Evolutionary conservation across 2,113 vertebrate species (phyloP).

Genomic region (Platichthys flesus): DNA sequence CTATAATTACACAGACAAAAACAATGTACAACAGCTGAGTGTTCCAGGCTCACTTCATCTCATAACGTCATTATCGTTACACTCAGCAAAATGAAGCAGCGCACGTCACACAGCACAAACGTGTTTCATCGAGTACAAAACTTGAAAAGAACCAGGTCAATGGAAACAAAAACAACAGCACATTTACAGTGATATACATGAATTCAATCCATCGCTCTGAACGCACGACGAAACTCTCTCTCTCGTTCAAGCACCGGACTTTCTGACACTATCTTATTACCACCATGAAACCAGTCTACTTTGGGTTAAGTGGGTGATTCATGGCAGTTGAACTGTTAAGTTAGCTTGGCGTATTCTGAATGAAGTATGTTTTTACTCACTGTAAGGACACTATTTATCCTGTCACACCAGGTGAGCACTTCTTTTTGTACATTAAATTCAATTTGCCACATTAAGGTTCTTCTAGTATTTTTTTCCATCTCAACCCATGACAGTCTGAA

Average conservation of each 20-base stretch:
- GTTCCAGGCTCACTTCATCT: constrained; percentile 62
- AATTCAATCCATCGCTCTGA: constrained; percentile 55
- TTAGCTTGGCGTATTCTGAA: background rate
- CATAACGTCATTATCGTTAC: constrained; percentile 54
- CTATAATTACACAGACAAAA: constrained; percentile 82
- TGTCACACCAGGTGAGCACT: background rate
- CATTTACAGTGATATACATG: constrained; percentile 79
- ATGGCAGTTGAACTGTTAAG: constrained; percentile 10
- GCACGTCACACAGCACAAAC: constrained; percentile 57
- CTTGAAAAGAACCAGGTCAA: constrained; percentile 66
- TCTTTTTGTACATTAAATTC: constrained; percentile 6
- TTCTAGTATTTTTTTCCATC: background rate
- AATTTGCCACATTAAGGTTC: constrained; percentile 9
- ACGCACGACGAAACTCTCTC: constrained; percentile 31
- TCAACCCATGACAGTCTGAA: background rate
- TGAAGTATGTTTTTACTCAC: constrained; percentile 27
- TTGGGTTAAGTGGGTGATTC: constrained; percentile 15
- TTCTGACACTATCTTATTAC: constrained; percentile 1
- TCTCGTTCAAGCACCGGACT: constrained; percentile 23
- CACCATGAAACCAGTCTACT: constrained; percentile 7
- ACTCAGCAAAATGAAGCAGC: constrained; percentile 62
- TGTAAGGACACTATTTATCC: constrained; percentile 11
- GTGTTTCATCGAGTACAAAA: constrained; percentile 71
- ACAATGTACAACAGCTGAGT: constrained; percentile 78
- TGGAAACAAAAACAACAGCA: constrained; percentile 54